Base-by-base conservation (phyloP, 2,888 invertebrate species). In the Toxonevra muliebris region DNA sequence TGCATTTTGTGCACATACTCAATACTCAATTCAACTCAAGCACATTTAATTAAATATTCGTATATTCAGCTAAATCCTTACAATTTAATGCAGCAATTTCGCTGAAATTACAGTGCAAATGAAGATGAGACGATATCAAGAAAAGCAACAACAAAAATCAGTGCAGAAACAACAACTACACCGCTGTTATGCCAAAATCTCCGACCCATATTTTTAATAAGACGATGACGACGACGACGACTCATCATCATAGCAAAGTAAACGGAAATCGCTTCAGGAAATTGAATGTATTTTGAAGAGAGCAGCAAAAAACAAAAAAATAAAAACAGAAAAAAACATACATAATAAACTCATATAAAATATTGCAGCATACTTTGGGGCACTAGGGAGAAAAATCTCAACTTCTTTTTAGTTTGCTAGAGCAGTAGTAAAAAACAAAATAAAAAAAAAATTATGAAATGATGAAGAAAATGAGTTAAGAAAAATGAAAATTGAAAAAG, bases 311-410 rank as follows among this genome's bases (percentile, higher is more conserved):
- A 41, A 19, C 8, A 48, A 5, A 11, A 3, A 48, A 2, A 48
- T 5, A 48, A 1, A 11, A 13, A 11, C 48, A 48, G 42, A 15
- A 76, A 74, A 76, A 74, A 76, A 76, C 74, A 76, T 76, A 75
- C 76, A 78, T 78, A 78, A 78, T 78, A 78, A 79, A 78, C 76
- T 78, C 78, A 76, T 79, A 79, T 77, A 79, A 79, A 79, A 79
- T 77, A 61, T 48, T 61, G 48, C 13, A 48, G 60, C 48, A 43
- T 61, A 61, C 61, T 61, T 50, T 61, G 19, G 12, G 59, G 59
- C 59, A n/a, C 15, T 19, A 54, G 54, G 19, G 12, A 17, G 54
- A 17, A 53, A 12, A n/a, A 20, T 12, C 12, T 13, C 5, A 15
- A 11, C 12, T 12, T 11, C 30, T 40, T 4, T 7, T 48, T 48